Conservation (phyloP, 64 coral and sea anemone species). For the Montipora cactus region DNA sequence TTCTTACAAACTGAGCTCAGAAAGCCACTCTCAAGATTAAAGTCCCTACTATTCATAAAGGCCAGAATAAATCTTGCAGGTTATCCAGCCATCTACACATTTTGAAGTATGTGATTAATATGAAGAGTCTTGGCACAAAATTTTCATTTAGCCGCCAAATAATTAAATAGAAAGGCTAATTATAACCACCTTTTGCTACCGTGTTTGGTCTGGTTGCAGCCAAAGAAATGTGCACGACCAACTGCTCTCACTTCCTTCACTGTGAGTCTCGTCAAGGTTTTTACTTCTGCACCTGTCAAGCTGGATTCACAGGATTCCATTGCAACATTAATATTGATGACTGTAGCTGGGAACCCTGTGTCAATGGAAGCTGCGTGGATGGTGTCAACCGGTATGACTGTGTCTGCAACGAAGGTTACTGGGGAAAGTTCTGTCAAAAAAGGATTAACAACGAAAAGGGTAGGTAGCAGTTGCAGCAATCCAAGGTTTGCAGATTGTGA, state of each 20-base stretch:
- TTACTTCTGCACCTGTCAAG: not conserved
- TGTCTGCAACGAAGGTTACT: slow-evolving; percentile 72
- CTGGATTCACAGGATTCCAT: slow-evolving; percentile 74
- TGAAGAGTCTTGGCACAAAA: no score
- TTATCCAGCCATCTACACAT: no score
- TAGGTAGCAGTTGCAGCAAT: no score
- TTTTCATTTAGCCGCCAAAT: no score
- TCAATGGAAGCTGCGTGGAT: slow-evolving; percentile 82
- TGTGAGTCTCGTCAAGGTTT: not conserved
- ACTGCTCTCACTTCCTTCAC: slow-evolving; percentile 6
- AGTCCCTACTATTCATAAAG: not conserved
- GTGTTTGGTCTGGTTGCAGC: not conserved
- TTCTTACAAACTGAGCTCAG: no score
- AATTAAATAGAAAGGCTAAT: no score
- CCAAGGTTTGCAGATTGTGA: no score
- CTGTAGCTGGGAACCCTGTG: slow-evolving; percentile 80
- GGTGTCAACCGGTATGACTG: slow-evolving; percentile 80
- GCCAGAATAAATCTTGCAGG: not conserved
- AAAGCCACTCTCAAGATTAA: no score
- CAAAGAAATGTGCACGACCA: not conserved
- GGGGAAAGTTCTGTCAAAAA: slow-evolving; percentile 60
- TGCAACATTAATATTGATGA: slow-evolving; percentile 95
- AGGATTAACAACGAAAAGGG: slow-evolving; percentile 47
- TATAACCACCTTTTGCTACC: no score
- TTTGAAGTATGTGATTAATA: no score